Conservation (phyloP, 1,140 invertebrate genomes). For the Bombus confusus region DNA sequence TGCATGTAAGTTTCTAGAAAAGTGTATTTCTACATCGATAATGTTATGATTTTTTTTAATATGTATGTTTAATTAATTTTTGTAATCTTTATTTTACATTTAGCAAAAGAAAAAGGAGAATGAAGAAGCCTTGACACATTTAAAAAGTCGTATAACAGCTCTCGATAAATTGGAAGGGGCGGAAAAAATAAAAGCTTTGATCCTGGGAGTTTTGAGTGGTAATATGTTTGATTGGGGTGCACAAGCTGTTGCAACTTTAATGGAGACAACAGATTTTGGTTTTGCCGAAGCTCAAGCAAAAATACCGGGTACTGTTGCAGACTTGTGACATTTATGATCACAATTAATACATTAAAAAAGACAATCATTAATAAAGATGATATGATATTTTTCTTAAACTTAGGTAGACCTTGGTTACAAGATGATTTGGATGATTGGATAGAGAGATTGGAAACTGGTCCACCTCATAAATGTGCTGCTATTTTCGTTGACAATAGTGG, state of each 20-base stretch:
- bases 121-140: conserved; percentile 84
- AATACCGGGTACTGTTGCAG: conserved; percentile 84
- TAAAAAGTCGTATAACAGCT: conserved; percentile 81
- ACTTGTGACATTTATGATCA: not conserved
- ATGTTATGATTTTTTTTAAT: conserved; percentile 1
- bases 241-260: conserved; percentile 91
- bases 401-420: conserved; percentile 94
- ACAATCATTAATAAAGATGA: conserved; percentile 9
- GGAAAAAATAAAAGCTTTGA: conserved; percentile 84
- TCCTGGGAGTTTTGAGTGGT: conserved; percentile 87
- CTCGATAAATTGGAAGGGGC: conserved; percentile 83
- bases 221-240: conserved; percentile 99
- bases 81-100: conserved; percentile 46
- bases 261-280: conserved; percentile 90
- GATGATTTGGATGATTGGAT: conserved; percentile 95
- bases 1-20: conserved; percentile 84
- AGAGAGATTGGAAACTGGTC: conserved; percentile 85
- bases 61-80: conserved; percentile 15
- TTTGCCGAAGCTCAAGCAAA: conserved; percentile 91
- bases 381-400: conserved; percentile 2
- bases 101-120: conserved; percentile 89
- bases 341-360: not conserved
- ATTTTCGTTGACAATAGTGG: conserved; percentile 99
- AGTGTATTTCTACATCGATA: conserved; percentile 79
- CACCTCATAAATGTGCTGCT: conserved; percentile 91